Conservation (phyloP, 2,888 invertebrate species). For the Itoplectis maculator region DNA sequence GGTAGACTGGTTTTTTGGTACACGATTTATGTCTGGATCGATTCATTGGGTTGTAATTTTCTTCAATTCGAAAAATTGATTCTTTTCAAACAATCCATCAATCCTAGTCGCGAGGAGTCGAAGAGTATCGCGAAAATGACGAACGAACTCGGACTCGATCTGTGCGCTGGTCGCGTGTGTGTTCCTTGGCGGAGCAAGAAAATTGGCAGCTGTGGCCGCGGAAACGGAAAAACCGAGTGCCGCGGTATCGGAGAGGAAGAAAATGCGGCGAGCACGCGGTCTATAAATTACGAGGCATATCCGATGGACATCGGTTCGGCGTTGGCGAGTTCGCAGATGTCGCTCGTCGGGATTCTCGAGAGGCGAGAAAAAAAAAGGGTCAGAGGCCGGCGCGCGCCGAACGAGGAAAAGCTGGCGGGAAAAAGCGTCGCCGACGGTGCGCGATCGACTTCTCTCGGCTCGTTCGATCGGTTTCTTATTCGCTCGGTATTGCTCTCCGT, state of each 20-base stretch:
- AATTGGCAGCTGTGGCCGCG: constrained; percentile 58
- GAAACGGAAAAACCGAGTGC: constrained; percentile 47
- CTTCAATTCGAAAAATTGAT: too few relatives aligned
- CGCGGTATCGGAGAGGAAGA: constrained; percentile 39
- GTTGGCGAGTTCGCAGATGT: constrained; percentile 54
- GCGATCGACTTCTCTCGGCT: constrained; percentile 39
- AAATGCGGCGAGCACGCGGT: constrained; percentile 56
- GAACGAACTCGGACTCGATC: background rate
- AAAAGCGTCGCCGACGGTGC: too few relatives aligned
- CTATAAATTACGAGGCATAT: constrained; percentile 67
- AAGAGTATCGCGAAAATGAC: background rate
- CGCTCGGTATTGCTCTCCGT: constrained; percentile 44
- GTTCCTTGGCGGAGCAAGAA: constrained; percentile 51
- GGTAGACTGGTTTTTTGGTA: too few relatives aligned
- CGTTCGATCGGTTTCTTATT: constrained; percentile 56
- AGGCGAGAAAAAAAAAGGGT: constrained; percentile 55
- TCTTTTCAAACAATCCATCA: too few relatives aligned
- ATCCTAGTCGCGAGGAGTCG: background rate
- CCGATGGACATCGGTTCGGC: constrained; percentile 55
- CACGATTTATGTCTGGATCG: too few relatives aligned
- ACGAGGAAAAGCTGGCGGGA: too few relatives aligned
- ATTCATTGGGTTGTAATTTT: too few relatives aligned
- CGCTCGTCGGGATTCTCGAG: constrained; percentile 58
- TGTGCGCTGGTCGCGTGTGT: background rate
- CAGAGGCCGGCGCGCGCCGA: constrained; percentile 45